Percentiles rank a stretch among this genome's conserved stretches.
Evolutionary conservation across 2,113 vertebrate species (phyloP).

Genomic region (Shinisaurus crocodilurus): DNA sequence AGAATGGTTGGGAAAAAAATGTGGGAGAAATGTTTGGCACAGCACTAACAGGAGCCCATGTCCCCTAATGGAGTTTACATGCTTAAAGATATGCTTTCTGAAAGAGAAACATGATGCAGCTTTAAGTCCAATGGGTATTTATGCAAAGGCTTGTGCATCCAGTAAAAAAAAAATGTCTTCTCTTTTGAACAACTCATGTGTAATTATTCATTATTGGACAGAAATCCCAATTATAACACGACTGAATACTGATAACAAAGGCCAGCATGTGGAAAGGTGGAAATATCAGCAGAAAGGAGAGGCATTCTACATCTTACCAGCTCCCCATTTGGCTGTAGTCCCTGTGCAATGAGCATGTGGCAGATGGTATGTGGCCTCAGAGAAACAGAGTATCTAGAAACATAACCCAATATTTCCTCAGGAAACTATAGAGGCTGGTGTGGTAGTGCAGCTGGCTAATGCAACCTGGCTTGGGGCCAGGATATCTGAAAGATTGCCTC

Average conservation of each 20-base stretch:
- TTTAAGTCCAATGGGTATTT: not conserved
- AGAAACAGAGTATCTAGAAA: not conserved
- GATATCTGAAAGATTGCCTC: too few relatives aligned
- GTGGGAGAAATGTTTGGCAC: not conserved
- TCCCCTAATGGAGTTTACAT: not conserved
- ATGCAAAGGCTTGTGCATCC: not conserved
- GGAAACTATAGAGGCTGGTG: not conserved
- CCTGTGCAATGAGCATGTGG: not conserved
- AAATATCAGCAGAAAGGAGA: not conserved
- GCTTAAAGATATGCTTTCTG: too few relatives aligned
- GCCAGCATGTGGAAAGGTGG: not conserved
- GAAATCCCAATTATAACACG: not conserved
- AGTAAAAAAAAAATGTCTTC: too few relatives aligned
- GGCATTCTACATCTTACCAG: not conserved
- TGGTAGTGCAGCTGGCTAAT: not conserved
- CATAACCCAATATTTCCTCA: not conserved
- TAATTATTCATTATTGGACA: not conserved
- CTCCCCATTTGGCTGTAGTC: not conserved
- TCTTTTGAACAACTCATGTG: not conserved
- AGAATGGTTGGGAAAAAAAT: too few relatives aligned
- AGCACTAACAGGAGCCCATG: not conserved
- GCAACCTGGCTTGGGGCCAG: not conserved
- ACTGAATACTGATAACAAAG: not conserved
- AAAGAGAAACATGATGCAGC: not conserved
- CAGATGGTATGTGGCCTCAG: not conserved